A percentile compares a stretch with the other conserved stretches of the same genome.
phyloP scores from a whole-genome alignment of 2,797 vertebrate genomes.

The Hoplostethus atlanticus region DNA sequence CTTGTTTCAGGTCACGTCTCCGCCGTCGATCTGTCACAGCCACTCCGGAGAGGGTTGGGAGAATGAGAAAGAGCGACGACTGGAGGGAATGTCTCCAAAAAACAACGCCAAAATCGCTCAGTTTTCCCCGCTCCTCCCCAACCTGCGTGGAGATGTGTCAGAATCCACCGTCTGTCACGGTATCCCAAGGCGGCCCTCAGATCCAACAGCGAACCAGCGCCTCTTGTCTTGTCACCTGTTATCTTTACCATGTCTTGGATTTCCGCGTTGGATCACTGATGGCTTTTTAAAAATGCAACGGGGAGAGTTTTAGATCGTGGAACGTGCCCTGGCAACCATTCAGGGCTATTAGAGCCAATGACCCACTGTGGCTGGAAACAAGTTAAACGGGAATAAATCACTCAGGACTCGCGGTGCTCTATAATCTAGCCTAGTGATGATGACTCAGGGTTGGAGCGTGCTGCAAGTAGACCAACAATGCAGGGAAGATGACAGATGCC shows the following conservation, averaged over 20 bases:
- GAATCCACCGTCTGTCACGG: constrained; percentile 74
- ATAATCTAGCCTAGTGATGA: constrained; percentile 30
- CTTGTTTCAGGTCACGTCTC: constrained; percentile 85
- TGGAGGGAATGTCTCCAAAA: constrained; percentile 76
- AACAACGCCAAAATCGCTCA: constrained; percentile 75
- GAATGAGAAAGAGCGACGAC: constrained; percentile 67
- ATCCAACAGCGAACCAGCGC: constrained; percentile 70
- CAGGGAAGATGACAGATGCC: constrained; percentile 23
- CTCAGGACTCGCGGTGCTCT: constrained; percentile 22
- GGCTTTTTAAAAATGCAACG: constrained; percentile 63
- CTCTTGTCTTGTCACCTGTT: constrained; percentile 82
- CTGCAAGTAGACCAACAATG: constrained; percentile 33
- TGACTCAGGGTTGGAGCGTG: constrained; percentile 30
- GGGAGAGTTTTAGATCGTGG: constrained; percentile 52
- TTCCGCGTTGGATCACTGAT: constrained; percentile 67
- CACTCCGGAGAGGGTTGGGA: constrained; percentile 72
- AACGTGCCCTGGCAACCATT: constrained; percentile 57
- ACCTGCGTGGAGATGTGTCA: constrained; percentile 71
- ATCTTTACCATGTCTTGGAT: constrained; percentile 71
- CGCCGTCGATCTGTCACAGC: constrained; percentile 78
- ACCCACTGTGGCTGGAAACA: constrained; percentile 50
- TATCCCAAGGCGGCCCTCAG: constrained; percentile 75
- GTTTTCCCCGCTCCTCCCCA: constrained; percentile 65
- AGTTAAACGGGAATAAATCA: constrained; percentile 49
- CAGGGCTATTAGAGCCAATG: constrained; percentile 60